These are phyloP conservation scores for Helicoverpa armigera DNA, from an alignment of 1,140 invertebrate species.

Conservation along the genomic window DNA sequence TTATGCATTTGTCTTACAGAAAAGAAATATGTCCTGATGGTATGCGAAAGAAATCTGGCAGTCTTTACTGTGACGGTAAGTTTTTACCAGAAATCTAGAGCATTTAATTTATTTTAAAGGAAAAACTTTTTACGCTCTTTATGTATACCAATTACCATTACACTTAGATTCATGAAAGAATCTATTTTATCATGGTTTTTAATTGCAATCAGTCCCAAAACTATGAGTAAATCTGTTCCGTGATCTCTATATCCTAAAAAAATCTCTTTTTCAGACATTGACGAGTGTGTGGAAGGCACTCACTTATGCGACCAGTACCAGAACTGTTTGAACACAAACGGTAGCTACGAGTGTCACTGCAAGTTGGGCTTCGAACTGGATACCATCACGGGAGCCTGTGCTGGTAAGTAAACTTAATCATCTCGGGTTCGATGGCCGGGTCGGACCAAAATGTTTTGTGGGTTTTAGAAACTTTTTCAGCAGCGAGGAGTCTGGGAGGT, in stretches of 20 bases:
- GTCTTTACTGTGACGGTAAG: slow-evolving; percentile 70
- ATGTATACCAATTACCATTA: too few species aligned
- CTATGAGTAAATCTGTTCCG: too few species aligned
- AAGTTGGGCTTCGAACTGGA: slow-evolving; percentile 91
- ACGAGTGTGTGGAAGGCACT: slow-evolving; percentile 90
- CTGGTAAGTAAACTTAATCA: slow-evolving; percentile 85
- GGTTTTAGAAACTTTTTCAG: too few species aligned
- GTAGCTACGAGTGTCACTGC: slow-evolving; percentile 93
- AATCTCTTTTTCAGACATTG: slow-evolving; percentile 87
- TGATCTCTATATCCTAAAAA: too few species aligned
- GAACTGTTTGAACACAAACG: slow-evolving; percentile 92
- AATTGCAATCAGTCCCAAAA: not conserved
- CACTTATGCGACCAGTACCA: slow-evolving; percentile 89
- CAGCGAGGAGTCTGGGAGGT: too few species aligned
- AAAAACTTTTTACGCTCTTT: too few species aligned
- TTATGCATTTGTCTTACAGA: not conserved
- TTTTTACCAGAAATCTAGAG: slow-evolving; percentile 14
- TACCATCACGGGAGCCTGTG: slow-evolving; percentile 89
- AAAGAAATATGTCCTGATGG: slow-evolving; percentile 67
- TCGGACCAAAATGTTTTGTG: too few species aligned
- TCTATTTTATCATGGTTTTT: too few species aligned
- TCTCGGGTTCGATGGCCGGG: too few species aligned
- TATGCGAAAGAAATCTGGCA: slow-evolving; percentile 62
- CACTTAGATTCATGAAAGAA: too few species aligned
- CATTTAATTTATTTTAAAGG: too few species aligned